phyloP scores from a whole-genome alignment of 2,888 invertebrate genomes.

The Napeogenes inachia region DNA sequence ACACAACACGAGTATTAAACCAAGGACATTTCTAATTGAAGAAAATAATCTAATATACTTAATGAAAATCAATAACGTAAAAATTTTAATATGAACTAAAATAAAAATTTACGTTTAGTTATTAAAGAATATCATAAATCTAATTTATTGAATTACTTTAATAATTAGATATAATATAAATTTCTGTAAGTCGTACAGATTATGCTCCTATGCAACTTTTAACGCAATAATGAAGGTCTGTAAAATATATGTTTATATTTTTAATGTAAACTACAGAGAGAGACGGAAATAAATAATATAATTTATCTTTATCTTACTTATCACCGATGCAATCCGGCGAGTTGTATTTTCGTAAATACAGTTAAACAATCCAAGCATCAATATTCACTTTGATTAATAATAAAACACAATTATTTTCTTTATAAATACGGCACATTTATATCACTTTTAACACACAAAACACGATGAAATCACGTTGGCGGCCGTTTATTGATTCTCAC shows the following conservation, averaged over 20 bases:
- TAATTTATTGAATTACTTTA: too few relatives aligned
- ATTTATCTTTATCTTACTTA: neutral
- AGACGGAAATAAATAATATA: neutral
- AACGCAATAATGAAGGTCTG: neutral
- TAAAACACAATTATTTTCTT: neutral
- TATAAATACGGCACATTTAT: neutral
- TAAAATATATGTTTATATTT: neutral
- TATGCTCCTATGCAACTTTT: neutral
- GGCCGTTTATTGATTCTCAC: conserved; percentile 12
- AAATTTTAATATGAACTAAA: neutral
- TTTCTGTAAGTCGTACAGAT: neutral
- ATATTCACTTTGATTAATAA: neutral
- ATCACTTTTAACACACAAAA: conserved; percentile 12
- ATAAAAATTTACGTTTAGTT: too few relatives aligned
- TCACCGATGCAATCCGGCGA: conserved; percentile 1
- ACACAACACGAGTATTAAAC: neutral
- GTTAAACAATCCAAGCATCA: neutral
- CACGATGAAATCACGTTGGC: conserved; percentile 4
- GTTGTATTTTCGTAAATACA: neutral
- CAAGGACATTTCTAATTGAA: neutral
- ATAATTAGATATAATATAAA: too few relatives aligned
- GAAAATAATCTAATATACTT: neutral
- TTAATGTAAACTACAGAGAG: neutral
- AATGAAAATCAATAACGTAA: neutral
- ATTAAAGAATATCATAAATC: too few relatives aligned